Base-by-base conservation (phyloP, 2,888 invertebrate genomes). In the Cremastobaeus sp. region DNA sequence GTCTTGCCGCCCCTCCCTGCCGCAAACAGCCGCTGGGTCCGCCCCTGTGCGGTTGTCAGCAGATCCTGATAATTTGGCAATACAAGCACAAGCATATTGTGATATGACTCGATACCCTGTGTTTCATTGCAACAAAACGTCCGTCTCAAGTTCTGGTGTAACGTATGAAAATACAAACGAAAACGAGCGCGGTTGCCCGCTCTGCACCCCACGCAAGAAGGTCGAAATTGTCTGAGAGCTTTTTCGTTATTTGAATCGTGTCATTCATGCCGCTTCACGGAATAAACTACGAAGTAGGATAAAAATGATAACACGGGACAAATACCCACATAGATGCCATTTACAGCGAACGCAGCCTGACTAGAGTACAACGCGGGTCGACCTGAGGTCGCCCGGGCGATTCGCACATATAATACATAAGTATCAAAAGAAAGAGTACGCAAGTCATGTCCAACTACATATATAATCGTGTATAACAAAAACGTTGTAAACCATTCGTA, bases 51-150 rank as follows among this genome's bases (percentile, higher is more conserved):
- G 8, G 28, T 45, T 17, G 9, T 39, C 21, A 14, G 21, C 17
- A 25, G 6, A 34, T 47, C 28, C 17, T 12, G 28, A 41, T 57
- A 39, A 50, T 14, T 68, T 50, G 69, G 70, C 75, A 62, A 62
- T 77, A 73, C 69, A 74, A 78, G 78, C 78, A 80, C 79, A 85
- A 83, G 82, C 81, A 81, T 83, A 84, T 81, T 79, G 81, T 78
- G 81, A 83, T 83, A 83, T 83, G 84, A 83, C 79, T 83, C 79
- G 81, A 84, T 85, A 85, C 83, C 85, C 84, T 84, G 85, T 84
- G 77, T 83, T 79, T 78, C 78, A 82, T 82, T 78, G 78, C 78
- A 82, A 83, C 78, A 74, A 78, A 84, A 82, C 79, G 68, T 60
- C 55, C 25, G 25, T 25, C 25, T 3, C 3, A 8, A 8, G 25